These are phyloP conservation scores for Athene noctua DNA, from an alignment of 2,113 vertebrate species.

Conservation along the genomic window DNA sequence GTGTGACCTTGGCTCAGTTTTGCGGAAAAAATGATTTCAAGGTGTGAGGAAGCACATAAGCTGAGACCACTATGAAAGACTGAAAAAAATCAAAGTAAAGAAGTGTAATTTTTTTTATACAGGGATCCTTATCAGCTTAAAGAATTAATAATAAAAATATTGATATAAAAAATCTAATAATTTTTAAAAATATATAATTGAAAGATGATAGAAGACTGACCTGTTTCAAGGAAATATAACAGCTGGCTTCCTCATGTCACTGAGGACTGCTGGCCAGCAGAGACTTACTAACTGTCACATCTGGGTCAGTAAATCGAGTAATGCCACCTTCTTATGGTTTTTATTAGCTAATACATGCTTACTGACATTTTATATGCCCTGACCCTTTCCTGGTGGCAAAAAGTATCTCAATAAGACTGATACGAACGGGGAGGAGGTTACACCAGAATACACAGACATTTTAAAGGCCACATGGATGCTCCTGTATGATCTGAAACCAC, in stretches of 20 bases:
- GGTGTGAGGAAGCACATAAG: background rate
- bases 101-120: background rate
- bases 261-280: background rate
- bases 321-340: background rate
- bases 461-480: background rate
- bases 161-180: background rate
- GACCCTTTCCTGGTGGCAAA: background rate
- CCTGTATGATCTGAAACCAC: background rate
- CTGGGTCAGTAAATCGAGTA: background rate
- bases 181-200: too few relatives aligned
- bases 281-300: background rate
- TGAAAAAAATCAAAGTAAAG: background rate
- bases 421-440: background rate
- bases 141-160: background rate
- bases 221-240: background rate
- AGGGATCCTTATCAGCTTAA: background rate
- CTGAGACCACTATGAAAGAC: accelerated
- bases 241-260: background rate
- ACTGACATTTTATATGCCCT: background rate
- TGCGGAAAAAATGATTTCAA: background rate
- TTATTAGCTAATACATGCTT: background rate
- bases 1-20: background rate
- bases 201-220: background rate
- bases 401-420: background rate
- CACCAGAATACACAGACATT: background rate